phyloP scores from a whole-genome alignment of 1,140 invertebrate species.

The Drosophila burlai region DNA sequence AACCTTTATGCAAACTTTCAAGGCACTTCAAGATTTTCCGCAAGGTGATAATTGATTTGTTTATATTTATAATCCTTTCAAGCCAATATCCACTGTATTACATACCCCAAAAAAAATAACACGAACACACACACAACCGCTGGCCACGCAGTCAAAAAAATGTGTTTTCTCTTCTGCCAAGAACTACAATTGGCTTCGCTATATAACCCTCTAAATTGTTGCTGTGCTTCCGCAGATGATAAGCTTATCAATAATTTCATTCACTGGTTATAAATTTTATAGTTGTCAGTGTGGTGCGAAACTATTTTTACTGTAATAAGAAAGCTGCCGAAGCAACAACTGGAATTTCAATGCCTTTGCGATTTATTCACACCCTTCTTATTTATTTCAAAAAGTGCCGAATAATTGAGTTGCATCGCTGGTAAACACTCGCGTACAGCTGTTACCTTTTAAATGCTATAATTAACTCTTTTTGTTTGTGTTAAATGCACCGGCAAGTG shows the following conservation, averaged over 20 bases:
- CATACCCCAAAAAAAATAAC: conserved; percentile 17
- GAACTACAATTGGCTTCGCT: conserved; percentile 8
- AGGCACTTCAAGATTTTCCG: too few species aligned
- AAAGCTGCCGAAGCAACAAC: background rate
- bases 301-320: conserved; percentile 17
- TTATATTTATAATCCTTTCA: too few species aligned
- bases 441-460: conserved; percentile 36
- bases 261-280: conserved; percentile 43
- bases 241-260: conserved; percentile 55
- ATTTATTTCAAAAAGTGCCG: background rate
- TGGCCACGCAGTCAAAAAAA: conserved; percentile 68
- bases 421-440: conserved; percentile 7
- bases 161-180: conserved; percentile 21
- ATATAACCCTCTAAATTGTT: conserved; percentile 22
- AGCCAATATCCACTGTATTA: conserved; percentile 21
- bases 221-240: conserved; percentile 42
- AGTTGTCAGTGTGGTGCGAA: conserved; percentile 40
- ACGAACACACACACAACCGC: conserved; percentile 28
- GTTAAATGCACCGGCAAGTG: conserved; percentile 28
- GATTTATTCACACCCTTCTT: background rate
- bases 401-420: background rate
- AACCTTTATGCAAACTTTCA: too few species aligned
- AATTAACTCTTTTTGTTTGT: conserved; percentile 31
- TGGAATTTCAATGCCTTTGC: conserved; percentile 1
- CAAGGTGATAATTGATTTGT: too few species aligned